Evolutionary conservation across 2,113 vertebrate species (phyloP).

Genomic region (Gnathonemus longibarbis): DNA sequence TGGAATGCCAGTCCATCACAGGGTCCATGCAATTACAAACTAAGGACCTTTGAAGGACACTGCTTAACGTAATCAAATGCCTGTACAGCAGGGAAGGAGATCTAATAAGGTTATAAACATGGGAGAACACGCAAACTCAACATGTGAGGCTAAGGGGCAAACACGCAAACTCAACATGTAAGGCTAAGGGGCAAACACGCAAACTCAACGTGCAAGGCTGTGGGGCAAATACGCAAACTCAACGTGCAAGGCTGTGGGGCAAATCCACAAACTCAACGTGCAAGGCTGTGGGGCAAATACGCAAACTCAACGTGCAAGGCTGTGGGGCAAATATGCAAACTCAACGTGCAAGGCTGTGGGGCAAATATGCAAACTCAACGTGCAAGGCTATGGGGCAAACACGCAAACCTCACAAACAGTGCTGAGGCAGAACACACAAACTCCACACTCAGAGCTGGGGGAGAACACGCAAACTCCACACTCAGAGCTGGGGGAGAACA

Average conservation of each 20-base stretch:
- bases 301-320: not conserved
- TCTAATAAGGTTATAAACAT: not conserved
- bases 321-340: not conserved
- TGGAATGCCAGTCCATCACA: not conserved
- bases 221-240: not conserved
- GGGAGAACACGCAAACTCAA: not conserved
- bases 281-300: not conserved
- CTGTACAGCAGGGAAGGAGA: not conserved
- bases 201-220: not conserved
- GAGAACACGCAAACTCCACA: too few species aligned
- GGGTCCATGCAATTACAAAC: not conserved
- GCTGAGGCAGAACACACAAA: too few species aligned
- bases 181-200: not conserved
- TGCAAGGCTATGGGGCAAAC: too few species aligned
- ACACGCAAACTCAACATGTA: not conserved
- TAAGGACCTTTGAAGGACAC: not conserved
- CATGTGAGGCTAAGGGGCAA: not conserved
- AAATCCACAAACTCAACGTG: too few species aligned
- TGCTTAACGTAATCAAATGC: not conserved
- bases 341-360: not conserved
- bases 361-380: too few species aligned
- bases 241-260: not conserved
- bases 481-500: not conserved
- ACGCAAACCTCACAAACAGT: too few species aligned
- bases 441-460: too few species aligned